Base-by-base conservation (phyloP, 2,888 invertebrate species). In the Lasioglossum zephyrum region DNA sequence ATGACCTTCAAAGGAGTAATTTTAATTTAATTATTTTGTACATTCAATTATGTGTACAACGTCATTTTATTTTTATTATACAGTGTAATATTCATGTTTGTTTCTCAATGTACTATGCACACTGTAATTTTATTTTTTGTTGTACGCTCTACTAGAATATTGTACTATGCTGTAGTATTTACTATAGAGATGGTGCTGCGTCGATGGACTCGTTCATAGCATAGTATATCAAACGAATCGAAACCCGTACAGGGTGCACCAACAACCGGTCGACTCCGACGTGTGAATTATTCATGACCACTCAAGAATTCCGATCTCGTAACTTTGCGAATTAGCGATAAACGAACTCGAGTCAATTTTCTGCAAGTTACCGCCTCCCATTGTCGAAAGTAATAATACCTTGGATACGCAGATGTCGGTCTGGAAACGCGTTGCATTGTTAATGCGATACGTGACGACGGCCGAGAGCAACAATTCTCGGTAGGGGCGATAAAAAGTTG, bases 211-310 rank as follows among this genome's bases (percentile, higher is more conserved):
- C 31, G 26, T 63, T 31, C 31, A 2, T n/a, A 31, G 22, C 39
- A 39, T 22, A 9, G 69, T 72, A 47, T 66, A 87, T 73, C 79
- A 84, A 87, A 81, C 57, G 60, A 82, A 31, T 60, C 80, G 63
- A 80, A 73, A 4, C 18, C 18, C 70, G 26, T 77, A 73, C 78
- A 63, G 41, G 78, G 63, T 69, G 66, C 57, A 60, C 69, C 77
- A 85, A 77, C 79, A 77, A 57, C 74, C 66, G 49, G 60, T 11
- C 76, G 77, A 73, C 47, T 63, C 69, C 66, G 57, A 53, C 72
- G n/a, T 31, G 73, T 86, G 88, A 84, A 90, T 90, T 90, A 90
- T 88, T 87, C 84, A 90, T 83, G 84, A 69, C 41, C 69, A 60
- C 22, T 81, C 41, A 60, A 53, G 74, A 86, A 86, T 83, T 87